Conservation (phyloP, 1,140 invertebrate genomes). For the Probaryconus sp. region DNA sequence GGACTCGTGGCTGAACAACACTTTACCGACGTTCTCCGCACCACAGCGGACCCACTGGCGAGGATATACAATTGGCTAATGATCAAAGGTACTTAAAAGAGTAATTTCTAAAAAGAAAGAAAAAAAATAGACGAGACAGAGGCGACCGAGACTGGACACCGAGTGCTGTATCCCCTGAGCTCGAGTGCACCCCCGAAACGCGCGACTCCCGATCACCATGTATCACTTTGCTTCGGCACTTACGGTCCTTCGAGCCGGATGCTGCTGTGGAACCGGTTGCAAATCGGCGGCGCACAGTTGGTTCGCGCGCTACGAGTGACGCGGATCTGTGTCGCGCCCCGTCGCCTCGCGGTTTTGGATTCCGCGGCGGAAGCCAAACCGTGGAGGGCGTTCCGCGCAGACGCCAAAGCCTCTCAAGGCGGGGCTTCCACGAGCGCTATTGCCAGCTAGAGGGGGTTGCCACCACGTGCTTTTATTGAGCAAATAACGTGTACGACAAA, state of each 20-base stretch:
- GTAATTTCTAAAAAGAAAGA: too few species aligned
- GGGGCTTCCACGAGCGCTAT: slow-evolving; percentile 46
- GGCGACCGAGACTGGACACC: too few species aligned
- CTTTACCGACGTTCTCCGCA: slow-evolving; percentile 73
- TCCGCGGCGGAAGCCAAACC: slow-evolving; percentile 46
- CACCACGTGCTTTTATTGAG: slow-evolving; percentile 77
- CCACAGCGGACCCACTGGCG: slow-evolving; percentile 64
- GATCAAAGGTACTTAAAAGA: too few species aligned
- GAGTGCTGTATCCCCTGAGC: too few species aligned
- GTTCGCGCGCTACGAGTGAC: slow-evolving; percentile 46
- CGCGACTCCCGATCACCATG: not conserved
- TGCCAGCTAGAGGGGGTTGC: slow-evolving; percentile 50
- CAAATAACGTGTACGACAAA: slow-evolving; percentile 76
- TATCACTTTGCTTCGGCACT: not conserved
- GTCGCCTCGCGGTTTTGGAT: slow-evolving; percentile 33
- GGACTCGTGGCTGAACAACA: slow-evolving; percentile 78
- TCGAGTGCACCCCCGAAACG: slow-evolving; percentile 1
- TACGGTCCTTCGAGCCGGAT: not conserved
- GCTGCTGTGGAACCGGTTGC: slow-evolving; percentile 8
- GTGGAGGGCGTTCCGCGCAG: slow-evolving; percentile 69
- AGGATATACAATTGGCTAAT: too few species aligned
- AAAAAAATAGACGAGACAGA: too few species aligned
- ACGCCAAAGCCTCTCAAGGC: slow-evolving; percentile 51
- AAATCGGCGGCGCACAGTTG: slow-evolving; percentile 24
- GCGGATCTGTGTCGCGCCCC: slow-evolving; percentile 50